Conservation (phyloP, 2,797 vertebrate genomes). For the Valencia hispanica region DNA sequence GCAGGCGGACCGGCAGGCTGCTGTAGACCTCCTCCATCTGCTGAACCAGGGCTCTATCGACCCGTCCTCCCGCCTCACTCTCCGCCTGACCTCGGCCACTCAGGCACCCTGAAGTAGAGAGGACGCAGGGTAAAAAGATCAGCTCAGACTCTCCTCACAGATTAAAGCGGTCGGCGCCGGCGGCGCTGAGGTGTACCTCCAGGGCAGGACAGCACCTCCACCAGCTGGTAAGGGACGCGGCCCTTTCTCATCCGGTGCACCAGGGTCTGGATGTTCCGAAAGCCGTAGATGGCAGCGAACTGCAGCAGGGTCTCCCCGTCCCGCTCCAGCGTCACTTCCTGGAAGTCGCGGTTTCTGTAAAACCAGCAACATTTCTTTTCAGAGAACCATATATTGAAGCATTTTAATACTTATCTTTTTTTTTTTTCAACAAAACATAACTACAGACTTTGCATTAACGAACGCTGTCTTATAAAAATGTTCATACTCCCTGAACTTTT, state of each 20-base stretch:
- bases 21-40: slow-evolving; percentile 92
- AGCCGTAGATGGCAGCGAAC: slow-evolving; percentile 93
- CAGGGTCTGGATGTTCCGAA: slow-evolving; percentile 94
- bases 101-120: slow-evolving; percentile 84
- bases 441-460: no score
- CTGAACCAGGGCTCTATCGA: slow-evolving; percentile 84
- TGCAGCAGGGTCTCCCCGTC: slow-evolving; percentile 91
- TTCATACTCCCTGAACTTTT: no score
- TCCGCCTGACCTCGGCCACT: slow-evolving; percentile 93
- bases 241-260: slow-evolving; percentile 92
- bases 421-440: no score
- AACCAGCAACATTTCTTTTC: not conserved
- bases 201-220: slow-evolving; percentile 95
- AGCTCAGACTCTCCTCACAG: not conserved
- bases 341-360: slow-evolving; percentile 93
- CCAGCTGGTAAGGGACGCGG: slow-evolving; percentile 89
- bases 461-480: no score
- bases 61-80: slow-evolving; percentile 75
- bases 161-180: not conserved
- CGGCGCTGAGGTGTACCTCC: slow-evolving; percentile 81
- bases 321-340: slow-evolving; percentile 92
- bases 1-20: slow-evolving; percentile 84
- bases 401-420: no score
- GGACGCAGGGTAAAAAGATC: not conserved
- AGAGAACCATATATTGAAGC: not conserved